Conservation (phyloP, 2,113 vertebrate genomes). For the Callorhinus ursinus region DNA sequence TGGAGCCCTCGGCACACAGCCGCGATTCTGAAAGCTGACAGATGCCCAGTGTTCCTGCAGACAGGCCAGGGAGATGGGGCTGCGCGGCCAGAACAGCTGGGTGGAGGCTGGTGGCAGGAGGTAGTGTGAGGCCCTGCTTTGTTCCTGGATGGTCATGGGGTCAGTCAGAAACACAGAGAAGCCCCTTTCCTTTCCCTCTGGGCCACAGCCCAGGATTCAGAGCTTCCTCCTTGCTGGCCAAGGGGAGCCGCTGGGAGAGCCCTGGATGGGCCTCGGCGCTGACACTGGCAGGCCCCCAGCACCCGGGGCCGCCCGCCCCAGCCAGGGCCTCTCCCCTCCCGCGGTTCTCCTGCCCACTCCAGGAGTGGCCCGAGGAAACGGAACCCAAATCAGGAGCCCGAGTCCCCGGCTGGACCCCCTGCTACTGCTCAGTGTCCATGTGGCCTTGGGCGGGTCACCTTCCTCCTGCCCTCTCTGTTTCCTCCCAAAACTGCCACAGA, state of each 20-base stretch:
- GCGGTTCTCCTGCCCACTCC: neutral
- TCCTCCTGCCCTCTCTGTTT: neutral
- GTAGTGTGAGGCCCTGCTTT: slow-evolving; percentile 69
- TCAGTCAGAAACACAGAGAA: slow-evolving; percentile 74
- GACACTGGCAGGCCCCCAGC: slow-evolving; percentile 65
- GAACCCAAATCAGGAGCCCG: neutral
- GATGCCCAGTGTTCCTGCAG: slow-evolving; percentile 64
- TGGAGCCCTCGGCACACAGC: slow-evolving; percentile 63
- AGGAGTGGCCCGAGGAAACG: neutral
- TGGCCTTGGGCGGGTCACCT: neutral
- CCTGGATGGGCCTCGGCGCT: slow-evolving; percentile 35
- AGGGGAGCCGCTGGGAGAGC: slow-evolving; percentile 70
- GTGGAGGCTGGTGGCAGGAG: slow-evolving; percentile 81
- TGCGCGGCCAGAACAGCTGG: slow-evolving; percentile 75
- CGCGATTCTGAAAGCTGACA: slow-evolving; percentile 70
- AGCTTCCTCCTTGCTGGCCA: slow-evolving; percentile 68
- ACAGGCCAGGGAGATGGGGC: slow-evolving; percentile 67
- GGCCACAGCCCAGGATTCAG: slow-evolving; percentile 51
- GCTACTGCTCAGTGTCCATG: neutral
- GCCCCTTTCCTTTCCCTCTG: slow-evolving; percentile 70
- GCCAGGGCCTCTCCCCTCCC: neutral
- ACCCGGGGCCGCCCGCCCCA: neutral
- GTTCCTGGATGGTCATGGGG: slow-evolving; percentile 69
- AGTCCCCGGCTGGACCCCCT: neutral
- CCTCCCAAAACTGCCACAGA: neutral